These are phyloP conservation scores for Calephelis virginiensis DNA, from an alignment of 1,140 invertebrate species.

Conservation along the genomic window DNA sequence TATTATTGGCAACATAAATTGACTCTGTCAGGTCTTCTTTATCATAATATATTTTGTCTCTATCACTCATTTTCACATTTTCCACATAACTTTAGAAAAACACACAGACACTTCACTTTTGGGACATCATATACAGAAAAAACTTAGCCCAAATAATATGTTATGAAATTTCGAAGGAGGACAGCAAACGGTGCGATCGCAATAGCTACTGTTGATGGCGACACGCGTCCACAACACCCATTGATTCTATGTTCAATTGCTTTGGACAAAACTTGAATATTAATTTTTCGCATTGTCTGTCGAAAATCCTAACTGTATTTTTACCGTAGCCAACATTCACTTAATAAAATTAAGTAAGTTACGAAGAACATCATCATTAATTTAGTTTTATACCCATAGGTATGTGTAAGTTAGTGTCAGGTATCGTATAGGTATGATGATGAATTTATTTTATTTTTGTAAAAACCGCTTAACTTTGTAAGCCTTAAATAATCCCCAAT, in stretches of 20 bases:
- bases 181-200: constrained; percentile 66
- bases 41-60: constrained; percentile 55
- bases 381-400: too few species aligned
- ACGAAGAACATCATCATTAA: too few species aligned
- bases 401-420: too few species aligned
- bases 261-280: constrained; percentile 68
- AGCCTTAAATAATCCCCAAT: too few species aligned
- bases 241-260: constrained; percentile 47
- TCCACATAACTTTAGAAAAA: constrained; percentile 29
- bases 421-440: too few species aligned
- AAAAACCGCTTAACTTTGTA: too few species aligned
- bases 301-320: constrained; percentile 7
- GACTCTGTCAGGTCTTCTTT: constrained; percentile 54
- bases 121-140: constrained; percentile 26
- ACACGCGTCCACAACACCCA: constrained; percentile 45
- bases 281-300: constrained; percentile 45
- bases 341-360: too few species aligned
- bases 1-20: constrained; percentile 63
- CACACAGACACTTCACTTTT: constrained; percentile 19
- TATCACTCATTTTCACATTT: constrained; percentile 60
- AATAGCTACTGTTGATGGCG: constrained; percentile 46
- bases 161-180: constrained; percentile 65
- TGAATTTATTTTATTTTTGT: too few species aligned
- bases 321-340: too few species aligned
- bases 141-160: constrained; percentile 54